phyloP scores from a whole-genome alignment of 1,140 invertebrate genomes.

The Formica exsecta region DNA sequence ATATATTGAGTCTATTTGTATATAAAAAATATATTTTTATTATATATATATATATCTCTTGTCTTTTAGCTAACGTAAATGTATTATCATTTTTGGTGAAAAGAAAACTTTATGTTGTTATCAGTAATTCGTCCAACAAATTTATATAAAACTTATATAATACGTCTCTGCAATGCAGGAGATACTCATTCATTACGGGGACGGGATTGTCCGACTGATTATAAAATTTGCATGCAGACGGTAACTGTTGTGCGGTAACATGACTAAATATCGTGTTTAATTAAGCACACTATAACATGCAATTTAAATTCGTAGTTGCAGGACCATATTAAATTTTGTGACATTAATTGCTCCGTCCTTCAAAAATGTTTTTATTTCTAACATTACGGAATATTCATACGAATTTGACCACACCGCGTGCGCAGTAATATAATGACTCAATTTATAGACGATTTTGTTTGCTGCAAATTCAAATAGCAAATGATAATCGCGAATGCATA shows the following conservation, averaged over 20 bases:
- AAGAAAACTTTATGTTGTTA: no score
- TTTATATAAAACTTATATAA: background rate
- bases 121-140: no score
- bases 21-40: no score
- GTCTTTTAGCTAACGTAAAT: no score
- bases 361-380: background rate
- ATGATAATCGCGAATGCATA: background rate
- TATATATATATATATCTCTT: no score
- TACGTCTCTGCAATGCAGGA: background rate
- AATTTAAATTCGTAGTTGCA: slow-evolving; percentile 3
- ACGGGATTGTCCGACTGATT: background rate
- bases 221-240: slow-evolving; percentile 23
- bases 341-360: background rate
- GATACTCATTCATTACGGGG: background rate
- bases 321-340: background rate
- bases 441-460: slow-evolving; percentile 3
- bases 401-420: background rate
- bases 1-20: background rate
- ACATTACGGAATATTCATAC: background rate
- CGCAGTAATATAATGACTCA: background rate
- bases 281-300: slow-evolving; percentile 7
- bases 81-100: no score
- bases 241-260: slow-evolving; percentile 3
- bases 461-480: background rate
- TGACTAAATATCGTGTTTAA: slow-evolving; percentile 18